phyloP scores from a whole-genome alignment of 2,888 invertebrate species.

The Cordilura impudica region DNA sequence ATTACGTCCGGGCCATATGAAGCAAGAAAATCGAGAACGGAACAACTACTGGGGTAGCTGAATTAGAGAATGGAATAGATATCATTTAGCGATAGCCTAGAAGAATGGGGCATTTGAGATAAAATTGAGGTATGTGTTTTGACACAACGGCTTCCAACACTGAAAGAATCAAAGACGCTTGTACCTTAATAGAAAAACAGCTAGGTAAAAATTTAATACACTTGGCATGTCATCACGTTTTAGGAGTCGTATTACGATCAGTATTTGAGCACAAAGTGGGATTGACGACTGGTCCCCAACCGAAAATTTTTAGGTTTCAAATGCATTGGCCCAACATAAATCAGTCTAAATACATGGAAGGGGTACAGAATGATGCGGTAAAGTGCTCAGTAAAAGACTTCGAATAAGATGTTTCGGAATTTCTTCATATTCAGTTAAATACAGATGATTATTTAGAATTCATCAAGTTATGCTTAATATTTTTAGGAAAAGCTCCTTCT shows the following conservation, averaged over 20 bases:
- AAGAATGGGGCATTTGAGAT: too few relatives aligned
- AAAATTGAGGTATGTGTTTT: too few relatives aligned
- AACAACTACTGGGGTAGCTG: neutral
- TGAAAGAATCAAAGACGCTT: neutral
- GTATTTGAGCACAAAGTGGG: neutral
- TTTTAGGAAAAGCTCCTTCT: too few relatives aligned
- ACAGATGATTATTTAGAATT: neutral
- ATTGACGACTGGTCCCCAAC: neutral
- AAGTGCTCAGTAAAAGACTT: neutral
- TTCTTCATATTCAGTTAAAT: neutral
- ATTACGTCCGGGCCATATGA: too few relatives aligned
- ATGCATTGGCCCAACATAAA: neutral
- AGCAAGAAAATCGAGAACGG: too few relatives aligned
- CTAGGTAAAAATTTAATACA: neutral
- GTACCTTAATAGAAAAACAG: neutral
- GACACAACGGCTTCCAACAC: neutral
- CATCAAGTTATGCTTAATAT: too few relatives aligned
- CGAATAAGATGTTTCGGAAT: neutral
- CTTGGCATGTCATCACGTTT: neutral
- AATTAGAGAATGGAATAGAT: neutral
- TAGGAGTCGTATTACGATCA: neutral
- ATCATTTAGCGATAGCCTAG: neutral
- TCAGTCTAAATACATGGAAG: neutral
- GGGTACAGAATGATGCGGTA: neutral
- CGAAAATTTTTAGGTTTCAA: too few relatives aligned